Evolutionary conservation across 2,797 vertebrate genomes (phyloP).

Genomic region (Clamator glandarius): DNA sequence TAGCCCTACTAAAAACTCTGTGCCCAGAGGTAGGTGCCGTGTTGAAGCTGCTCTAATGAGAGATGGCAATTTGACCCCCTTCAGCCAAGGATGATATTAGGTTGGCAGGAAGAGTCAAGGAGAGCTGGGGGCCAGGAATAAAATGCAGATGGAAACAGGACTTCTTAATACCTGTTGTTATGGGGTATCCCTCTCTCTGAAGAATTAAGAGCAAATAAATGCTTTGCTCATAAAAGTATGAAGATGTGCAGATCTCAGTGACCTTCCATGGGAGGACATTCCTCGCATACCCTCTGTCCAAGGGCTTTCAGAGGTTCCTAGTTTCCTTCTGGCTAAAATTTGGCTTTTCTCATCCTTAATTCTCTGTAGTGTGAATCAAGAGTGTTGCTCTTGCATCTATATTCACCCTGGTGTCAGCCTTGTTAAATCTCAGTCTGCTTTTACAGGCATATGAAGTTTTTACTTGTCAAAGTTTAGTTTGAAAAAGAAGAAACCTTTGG

Average conservation of each 20-base stretch:
- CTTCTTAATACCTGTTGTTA: not conserved
- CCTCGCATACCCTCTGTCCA: not conserved
- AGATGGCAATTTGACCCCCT: not conserved
- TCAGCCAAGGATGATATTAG: not conserved
- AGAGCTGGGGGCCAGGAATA: not conserved
- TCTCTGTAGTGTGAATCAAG: not conserved
- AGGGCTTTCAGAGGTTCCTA: not conserved
- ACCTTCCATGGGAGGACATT: not conserved
- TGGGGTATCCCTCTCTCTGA: not conserved
- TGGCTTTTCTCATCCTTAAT: not conserved
- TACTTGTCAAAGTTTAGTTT: not conserved
- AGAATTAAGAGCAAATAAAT: not conserved
- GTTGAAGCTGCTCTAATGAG: not conserved
- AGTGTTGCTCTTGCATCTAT: not conserved
- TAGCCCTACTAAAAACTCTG: not conserved
- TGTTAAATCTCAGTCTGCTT: not conserved
- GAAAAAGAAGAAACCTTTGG: not conserved
- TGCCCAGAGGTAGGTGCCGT: not conserved
- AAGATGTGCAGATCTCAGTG: not conserved
- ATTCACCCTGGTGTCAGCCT: not conserved
- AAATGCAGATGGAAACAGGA: not conserved
- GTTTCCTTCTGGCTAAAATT: not conserved
- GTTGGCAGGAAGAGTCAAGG: not conserved
- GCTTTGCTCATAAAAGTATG: not conserved
- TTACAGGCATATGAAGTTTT: not conserved